A percentile compares a stretch with the other conserved stretches of the same genome.
Evolutionary conservation across 1,140 invertebrate genomes (phyloP).

Genomic region (Trichonephila inaurata): DNA sequence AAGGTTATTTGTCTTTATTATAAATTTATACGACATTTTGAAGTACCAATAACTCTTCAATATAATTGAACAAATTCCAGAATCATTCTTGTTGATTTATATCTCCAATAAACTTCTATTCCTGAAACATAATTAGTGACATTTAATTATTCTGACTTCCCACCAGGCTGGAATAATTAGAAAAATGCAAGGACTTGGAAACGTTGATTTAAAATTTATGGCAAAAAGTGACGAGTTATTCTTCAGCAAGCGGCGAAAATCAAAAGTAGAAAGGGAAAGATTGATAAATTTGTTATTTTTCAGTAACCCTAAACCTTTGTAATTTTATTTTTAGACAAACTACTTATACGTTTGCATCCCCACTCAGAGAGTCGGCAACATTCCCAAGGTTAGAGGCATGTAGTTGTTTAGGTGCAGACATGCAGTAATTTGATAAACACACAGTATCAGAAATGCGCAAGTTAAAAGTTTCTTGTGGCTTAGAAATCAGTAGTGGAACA

Average conservation of each 20-base stretch:
- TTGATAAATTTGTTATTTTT: slow-evolving; percentile 37
- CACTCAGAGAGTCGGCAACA: slow-evolving; percentile 43
- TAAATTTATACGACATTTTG: too few relatives aligned
- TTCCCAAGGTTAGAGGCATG: slow-evolving; percentile 48
- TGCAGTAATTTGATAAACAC: slow-evolving; percentile 35
- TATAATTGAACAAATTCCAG: too few relatives aligned
- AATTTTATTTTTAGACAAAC: slow-evolving; percentile 53
- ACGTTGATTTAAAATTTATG: slow-evolving; percentile 23
- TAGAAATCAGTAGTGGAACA: neutral
- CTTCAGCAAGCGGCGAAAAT: neutral
- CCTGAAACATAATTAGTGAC: too few relatives aligned
- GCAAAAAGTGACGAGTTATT: neutral
- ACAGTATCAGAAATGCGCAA: neutral
- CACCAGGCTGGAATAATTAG: neutral
- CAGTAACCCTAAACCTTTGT: slow-evolving; percentile 26
- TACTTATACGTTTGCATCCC: too few relatives aligned
- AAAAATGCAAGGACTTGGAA: neutral
- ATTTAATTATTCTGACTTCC: neutral
- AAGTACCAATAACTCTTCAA: too few relatives aligned
- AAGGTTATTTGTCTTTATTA: too few relatives aligned
- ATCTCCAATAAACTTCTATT: too few relatives aligned
- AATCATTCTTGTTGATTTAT: too few relatives aligned
- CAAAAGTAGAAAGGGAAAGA: neutral
- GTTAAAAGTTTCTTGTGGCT: slow-evolving; percentile 17
- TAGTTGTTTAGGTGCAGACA: slow-evolving; percentile 68